Percentiles rank a stretch among this genome's conserved stretches.
Conservation (phyloP, 2,797 vertebrate genomes). For the Nyctibius grandis region DNA sequence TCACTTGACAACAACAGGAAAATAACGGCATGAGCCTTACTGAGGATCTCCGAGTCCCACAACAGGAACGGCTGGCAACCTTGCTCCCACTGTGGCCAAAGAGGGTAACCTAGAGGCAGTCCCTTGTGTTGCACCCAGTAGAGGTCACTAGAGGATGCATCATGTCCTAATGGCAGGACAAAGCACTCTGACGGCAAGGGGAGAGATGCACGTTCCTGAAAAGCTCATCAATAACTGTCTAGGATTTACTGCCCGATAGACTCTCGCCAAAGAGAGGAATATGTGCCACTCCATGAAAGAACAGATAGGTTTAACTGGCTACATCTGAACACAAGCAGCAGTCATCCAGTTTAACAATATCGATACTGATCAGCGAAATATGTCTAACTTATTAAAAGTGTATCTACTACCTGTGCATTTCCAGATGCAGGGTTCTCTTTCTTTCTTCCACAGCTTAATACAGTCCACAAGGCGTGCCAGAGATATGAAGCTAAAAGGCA, state of each 20-base stretch:
- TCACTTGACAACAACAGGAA: neutral
- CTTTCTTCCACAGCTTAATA: conserved; percentile 77
- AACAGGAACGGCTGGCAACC: neutral
- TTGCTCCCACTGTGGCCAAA: neutral
- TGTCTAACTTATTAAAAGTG: neutral
- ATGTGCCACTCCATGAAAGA: neutral
- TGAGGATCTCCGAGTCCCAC: neutral
- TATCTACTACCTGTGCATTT: conserved; percentile 81
- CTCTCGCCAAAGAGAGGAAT: neutral
- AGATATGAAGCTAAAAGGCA: conserved; percentile 85
- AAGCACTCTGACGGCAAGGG: neutral
- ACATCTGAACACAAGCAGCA: neutral
- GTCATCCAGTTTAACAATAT: neutral
- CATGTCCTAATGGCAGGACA: neutral
- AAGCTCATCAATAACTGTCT: neutral
- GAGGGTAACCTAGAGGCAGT: neutral
- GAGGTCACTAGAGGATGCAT: conserved; percentile 10
- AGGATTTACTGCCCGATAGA: neutral
- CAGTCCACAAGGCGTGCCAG: conserved; percentile 83
- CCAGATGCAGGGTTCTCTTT: conserved; percentile 61
- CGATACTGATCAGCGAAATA: neutral
- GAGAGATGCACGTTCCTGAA: neutral
- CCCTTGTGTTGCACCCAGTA: neutral
- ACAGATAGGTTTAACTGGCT: neutral
- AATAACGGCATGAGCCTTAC: neutral